Percentiles rank a stretch among this genome's conserved stretches.
These are phyloP conservation scores for Entomobrya multifasciata DNA, from an alignment of 2,888 invertebrate genomes.

Conservation along the genomic window DNA sequence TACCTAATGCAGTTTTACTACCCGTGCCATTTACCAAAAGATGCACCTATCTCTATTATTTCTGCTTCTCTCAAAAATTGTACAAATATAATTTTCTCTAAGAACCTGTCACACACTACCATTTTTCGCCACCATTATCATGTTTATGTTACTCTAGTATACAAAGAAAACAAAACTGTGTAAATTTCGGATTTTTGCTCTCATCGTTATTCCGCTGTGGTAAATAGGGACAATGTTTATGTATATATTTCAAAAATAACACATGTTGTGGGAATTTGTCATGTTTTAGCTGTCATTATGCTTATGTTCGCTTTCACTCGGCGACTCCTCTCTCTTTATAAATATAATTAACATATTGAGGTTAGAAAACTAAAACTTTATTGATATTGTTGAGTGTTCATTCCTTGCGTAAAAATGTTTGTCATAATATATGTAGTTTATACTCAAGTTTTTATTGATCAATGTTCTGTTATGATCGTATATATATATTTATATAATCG, in stretches of 20 bases:
- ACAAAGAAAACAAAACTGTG: too few species aligned
- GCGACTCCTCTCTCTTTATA: too few species aligned
- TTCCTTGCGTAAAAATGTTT: background rate
- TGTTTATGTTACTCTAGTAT: too few species aligned
- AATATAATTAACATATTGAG: background rate
- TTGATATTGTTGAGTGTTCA: background rate
- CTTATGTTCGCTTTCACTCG: too few species aligned
- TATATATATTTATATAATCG: background rate
- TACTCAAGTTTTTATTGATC: background rate
- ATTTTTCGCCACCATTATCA: background rate
- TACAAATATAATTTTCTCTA: slow-evolving; percentile 62
- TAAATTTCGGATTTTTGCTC: background rate
- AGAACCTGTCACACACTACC: slow-evolving; percentile 49
- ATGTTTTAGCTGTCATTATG: background rate
- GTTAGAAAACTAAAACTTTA: slow-evolving; percentile 38
- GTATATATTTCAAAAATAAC: slow-evolving; percentile 22
- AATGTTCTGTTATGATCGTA: background rate
- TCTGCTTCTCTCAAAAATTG: slow-evolving; percentile 31
- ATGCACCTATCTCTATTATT: slow-evolving; percentile 9
- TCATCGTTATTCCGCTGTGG: too few species aligned
- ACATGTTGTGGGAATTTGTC: slow-evolving; percentile 19
- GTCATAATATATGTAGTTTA: background rate
- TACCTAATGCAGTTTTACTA: too few species aligned
- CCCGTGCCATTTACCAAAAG: slow-evolving; percentile 20
- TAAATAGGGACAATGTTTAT: slow-evolving; percentile 15